phyloP scores from a whole-genome alignment of 2,797 vertebrate species.

The Chromobotia macracanthus region DNA sequence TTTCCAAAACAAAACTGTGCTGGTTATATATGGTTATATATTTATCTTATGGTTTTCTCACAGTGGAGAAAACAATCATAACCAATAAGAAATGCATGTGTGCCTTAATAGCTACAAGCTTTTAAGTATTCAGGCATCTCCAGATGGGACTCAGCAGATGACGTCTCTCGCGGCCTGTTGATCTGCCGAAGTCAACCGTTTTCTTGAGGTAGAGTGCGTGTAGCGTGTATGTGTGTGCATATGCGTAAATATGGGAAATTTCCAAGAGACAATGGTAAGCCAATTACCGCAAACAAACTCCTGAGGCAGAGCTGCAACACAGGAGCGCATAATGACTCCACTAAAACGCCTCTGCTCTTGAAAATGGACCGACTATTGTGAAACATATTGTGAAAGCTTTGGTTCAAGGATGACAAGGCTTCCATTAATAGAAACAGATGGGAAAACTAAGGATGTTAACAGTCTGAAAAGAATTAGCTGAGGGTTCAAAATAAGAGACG shows the following conservation, averaged over 20 bases:
- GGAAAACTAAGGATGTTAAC: constrained; percentile 53
- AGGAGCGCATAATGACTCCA: constrained; percentile 45
- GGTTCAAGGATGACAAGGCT: constrained; percentile 53
- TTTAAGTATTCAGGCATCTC: constrained; percentile 53
- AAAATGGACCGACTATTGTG: constrained; percentile 52
- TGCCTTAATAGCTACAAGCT: constrained; percentile 53
- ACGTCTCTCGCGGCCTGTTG: constrained; percentile 17
- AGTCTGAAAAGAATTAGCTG: constrained; percentile 45
- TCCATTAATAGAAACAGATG: constrained; percentile 52
- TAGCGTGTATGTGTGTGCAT: neutral
- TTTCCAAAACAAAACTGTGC: constrained; percentile 24
- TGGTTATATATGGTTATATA: neutral
- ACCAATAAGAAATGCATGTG: constrained; percentile 55
- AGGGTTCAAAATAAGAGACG: constrained; percentile 35
- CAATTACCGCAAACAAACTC: constrained; percentile 57
- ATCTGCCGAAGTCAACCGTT: constrained; percentile 42
- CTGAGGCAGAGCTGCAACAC: constrained; percentile 26
- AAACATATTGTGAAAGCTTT: constrained; percentile 36
- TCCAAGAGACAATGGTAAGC: constrained; percentile 48
- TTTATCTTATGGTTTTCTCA: neutral
- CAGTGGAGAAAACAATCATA: constrained; percentile 46
- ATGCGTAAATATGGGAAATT: constrained; percentile 42
- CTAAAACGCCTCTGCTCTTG: constrained; percentile 49
- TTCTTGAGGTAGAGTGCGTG: neutral
- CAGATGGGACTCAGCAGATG: constrained; percentile 55